A percentile compares a stretch with the other conserved stretches of the same genome.
phyloP scores from a whole-genome alignment of 2,888 invertebrate genomes.

The Dolichomitus sp. region DNA sequence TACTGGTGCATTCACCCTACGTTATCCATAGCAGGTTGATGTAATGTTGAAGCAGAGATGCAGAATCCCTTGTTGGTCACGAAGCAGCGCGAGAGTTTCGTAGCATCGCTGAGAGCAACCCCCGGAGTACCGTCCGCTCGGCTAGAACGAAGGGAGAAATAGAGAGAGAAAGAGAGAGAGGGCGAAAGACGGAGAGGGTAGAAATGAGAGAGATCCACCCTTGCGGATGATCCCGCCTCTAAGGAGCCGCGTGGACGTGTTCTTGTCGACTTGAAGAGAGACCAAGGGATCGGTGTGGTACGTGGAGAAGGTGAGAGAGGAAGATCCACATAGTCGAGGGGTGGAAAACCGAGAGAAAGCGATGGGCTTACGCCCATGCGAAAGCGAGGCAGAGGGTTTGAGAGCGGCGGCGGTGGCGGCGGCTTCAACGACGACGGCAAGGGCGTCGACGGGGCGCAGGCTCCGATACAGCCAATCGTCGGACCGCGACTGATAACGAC shows the following conservation, averaged over 20 bases:
- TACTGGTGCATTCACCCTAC: too few relatives aligned
- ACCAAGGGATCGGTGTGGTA: constrained; percentile 55
- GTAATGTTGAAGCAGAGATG: neutral
- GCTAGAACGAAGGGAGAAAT: constrained; percentile 13
- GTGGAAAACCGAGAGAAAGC: constrained; percentile 16
- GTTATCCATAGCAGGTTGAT: neutral
- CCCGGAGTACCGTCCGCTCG: constrained; percentile 19
- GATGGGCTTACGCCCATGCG: neutral
- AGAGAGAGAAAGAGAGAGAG: constrained; percentile 34
- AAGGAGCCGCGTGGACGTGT: constrained; percentile 77
- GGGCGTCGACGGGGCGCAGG: constrained; percentile 82
- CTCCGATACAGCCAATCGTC: constrained; percentile 86
- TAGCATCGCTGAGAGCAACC: constrained; percentile 23
- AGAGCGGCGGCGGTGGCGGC: constrained; percentile 42
- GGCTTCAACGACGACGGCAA: neutral
- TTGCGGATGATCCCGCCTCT: constrained; percentile 85
- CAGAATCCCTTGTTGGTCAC: constrained; percentile 8
- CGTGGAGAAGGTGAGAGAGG: constrained; percentile 21
- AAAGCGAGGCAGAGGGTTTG: constrained; percentile 2
- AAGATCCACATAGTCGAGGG: neutral
- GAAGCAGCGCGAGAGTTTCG: neutral
- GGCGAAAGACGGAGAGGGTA: constrained; percentile 20
- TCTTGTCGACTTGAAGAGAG: constrained; percentile 67
- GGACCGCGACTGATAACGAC: constrained; percentile 85
- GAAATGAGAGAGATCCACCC: constrained; percentile 76